phyloP scores from a whole-genome alignment of 2,888 invertebrate genomes.

The Acleris emargana region DNA sequence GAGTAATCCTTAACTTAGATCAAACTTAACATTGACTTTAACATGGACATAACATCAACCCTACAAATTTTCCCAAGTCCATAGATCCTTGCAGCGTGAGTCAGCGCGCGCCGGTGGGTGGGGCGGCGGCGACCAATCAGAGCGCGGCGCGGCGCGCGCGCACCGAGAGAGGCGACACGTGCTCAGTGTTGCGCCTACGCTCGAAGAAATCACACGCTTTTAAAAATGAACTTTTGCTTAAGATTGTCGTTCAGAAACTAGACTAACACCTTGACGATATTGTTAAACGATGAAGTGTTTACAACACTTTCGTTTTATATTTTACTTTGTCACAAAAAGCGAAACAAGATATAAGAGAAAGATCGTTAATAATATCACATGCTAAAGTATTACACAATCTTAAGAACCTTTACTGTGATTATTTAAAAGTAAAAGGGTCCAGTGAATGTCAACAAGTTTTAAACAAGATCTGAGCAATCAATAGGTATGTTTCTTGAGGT shows the following conservation, averaged over 20 bases:
- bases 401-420: too few species aligned
- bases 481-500: too few species aligned
- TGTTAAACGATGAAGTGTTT: too few species aligned
- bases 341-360: too few species aligned
- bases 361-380: too few species aligned
- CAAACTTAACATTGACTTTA: neutral
- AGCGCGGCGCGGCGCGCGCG: slow-evolving; percentile 56
- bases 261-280: too few species aligned
- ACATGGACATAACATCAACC: neutral
- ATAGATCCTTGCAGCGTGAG: slow-evolving; percentile 45
- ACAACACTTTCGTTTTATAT: too few species aligned
- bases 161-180: slow-evolving; percentile 61
- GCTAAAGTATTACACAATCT: too few species aligned
- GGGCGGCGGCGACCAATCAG: slow-evolving; percentile 73
- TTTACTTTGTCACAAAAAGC: too few species aligned
- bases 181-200: slow-evolving; percentile 43
- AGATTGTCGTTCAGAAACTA: neutral
- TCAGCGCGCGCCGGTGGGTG: slow-evolving; percentile 65
- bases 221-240: neutral
- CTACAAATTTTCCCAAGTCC: neutral
- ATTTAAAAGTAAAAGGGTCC: too few species aligned
- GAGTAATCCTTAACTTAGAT: neutral
- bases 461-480: too few species aligned
- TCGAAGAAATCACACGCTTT: slow-evolving; percentile 8
- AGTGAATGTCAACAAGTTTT: too few species aligned